phyloP scores from a whole-genome alignment of 2,113 vertebrate species.

The Leucosticte australis region DNA sequence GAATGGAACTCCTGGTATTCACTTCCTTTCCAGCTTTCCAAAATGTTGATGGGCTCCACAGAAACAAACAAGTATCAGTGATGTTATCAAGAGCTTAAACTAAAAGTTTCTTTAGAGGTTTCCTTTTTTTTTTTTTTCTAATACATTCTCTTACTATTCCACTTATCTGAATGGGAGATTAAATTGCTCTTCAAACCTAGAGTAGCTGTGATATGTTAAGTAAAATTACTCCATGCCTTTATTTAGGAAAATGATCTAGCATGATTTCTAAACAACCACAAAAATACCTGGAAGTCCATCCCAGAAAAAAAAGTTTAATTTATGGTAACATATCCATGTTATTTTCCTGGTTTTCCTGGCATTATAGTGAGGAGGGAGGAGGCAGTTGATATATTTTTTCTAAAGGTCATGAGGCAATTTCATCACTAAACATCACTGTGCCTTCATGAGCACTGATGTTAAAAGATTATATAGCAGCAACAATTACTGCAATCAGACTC shows the following conservation, averaged over 20 bases:
- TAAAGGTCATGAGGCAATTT: not conserved
- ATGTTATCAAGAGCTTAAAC: not conserved
- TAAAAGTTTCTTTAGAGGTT: not conserved
- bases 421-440: not conserved
- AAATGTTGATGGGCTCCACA: not conserved
- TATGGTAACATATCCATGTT: not conserved
- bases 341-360: not conserved
- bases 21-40: not conserved
- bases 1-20: not conserved
- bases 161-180: not conserved
- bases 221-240: not conserved
- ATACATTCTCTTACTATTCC: not conserved
- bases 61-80: not conserved
- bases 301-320: not conserved
- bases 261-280: not conserved
- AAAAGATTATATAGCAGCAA: not conserved
- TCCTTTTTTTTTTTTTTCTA: not conserved
- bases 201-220: not conserved
- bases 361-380: not conserved
- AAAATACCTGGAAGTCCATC: not conserved
- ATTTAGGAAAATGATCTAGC: not conserved
- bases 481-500: not conserved
- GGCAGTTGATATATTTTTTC: not conserved
- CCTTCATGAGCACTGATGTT: not conserved
- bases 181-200: not conserved